Conservation (phyloP, 2,888 invertebrate genomes). For the Xiphydria camelus region DNA sequence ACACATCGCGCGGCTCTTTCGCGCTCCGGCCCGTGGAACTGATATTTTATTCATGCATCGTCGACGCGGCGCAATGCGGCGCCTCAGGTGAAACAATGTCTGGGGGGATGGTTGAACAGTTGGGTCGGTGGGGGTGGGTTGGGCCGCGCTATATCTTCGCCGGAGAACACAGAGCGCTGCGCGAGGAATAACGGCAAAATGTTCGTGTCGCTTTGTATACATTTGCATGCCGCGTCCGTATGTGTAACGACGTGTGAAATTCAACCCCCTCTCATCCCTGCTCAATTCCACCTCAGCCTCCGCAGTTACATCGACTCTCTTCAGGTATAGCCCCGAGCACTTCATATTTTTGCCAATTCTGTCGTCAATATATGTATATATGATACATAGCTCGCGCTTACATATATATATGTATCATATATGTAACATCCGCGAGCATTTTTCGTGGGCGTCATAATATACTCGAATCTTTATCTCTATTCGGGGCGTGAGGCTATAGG, state of each 20-base stretch:
- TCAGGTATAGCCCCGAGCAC: no score
- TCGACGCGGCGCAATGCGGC: conserved; percentile 19
- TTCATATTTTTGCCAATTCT: no score
- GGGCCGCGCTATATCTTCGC: no score
- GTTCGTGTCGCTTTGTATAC: conserved; percentile 42
- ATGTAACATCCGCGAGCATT: no score
- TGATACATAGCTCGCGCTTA: no score
- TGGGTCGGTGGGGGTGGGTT: conserved; percentile 16
- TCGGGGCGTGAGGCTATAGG: no score
- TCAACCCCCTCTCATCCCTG: conserved; percentile 24
- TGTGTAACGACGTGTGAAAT: conserved; percentile 38
- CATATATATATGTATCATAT: no score
- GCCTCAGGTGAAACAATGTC: conserved; percentile 34
- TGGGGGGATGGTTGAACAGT: conserved; percentile 11
- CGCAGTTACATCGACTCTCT: no score
- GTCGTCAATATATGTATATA: no score
- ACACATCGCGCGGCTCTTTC: no score
- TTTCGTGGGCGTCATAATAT: no score
- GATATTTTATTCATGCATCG: conserved; percentile 41
- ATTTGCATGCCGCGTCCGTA: conserved; percentile 43
- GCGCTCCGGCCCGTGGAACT: conserved; percentile 29
- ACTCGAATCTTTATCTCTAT: no score
- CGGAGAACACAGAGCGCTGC: not conserved
- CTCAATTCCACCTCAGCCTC: not conserved
- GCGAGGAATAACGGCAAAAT: conserved; percentile 29